These are phyloP conservation scores for Corynorhinus townsendii DNA, from an alignment of 2,113 vertebrate species.

Conservation along the genomic window DNA sequence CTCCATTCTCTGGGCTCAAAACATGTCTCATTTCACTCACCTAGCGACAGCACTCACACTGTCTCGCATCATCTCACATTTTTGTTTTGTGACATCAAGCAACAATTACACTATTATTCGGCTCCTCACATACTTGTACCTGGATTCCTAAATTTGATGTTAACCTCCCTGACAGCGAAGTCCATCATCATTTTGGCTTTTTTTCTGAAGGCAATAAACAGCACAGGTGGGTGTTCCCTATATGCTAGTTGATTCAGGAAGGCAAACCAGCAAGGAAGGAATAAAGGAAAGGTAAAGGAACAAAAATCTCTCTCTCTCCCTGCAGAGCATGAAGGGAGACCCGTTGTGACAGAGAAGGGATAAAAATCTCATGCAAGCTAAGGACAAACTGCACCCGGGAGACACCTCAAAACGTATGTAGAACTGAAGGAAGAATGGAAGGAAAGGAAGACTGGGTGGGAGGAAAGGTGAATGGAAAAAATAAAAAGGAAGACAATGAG, in stretches of 20 bases:
- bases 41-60: not conserved
- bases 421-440: not conserved
- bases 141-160: not conserved
- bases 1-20: not conserved
- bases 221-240: not conserved
- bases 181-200: not conserved
- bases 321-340: not conserved
- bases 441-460: not conserved
- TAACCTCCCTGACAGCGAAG: not conserved
- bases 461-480: not conserved
- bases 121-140: not conserved
- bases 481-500: not conserved
- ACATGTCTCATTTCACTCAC: not conserved
- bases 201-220: not conserved
- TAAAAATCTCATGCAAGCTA: not conserved
- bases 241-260: not conserved
- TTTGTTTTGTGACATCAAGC: not conserved
- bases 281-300: not conserved
- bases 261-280: not conserved
- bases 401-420: not conserved
- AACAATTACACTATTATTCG: not conserved
- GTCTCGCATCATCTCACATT: not conserved
- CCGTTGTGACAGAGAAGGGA: fast-evolving
- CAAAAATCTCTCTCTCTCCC: not conserved
- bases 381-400: not conserved